A percentile compares a stretch with the other conserved stretches of the same genome.
These are phyloP conservation scores for Drosophila lowei DNA, from an alignment of 1,140 invertebrate species.

Conservation along the genomic window DNA sequence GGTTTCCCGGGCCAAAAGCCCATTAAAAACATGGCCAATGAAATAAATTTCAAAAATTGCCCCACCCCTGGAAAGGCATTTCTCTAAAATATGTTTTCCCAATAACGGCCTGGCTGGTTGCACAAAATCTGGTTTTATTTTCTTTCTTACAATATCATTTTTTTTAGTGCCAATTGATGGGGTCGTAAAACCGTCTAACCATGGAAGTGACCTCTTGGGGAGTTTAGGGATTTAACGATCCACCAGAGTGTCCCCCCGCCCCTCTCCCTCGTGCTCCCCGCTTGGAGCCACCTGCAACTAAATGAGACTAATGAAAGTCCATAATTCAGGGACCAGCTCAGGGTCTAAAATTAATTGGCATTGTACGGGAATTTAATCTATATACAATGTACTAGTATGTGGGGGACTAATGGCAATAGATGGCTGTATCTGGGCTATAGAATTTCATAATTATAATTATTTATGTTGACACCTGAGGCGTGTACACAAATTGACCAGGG, in stretches of 20 bases:
- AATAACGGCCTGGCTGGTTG: background rate
- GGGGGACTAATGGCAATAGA: too few species aligned
- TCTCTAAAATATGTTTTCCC: slow-evolving; percentile 24
- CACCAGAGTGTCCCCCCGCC: background rate
- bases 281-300: slow-evolving; percentile 12
- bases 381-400: slow-evolving; percentile 8
- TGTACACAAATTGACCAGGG: slow-evolving; percentile 51
- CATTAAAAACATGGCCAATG: slow-evolving; percentile 22
- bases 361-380: slow-evolving; percentile 46
- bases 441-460: slow-evolving; percentile 79
- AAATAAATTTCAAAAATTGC: slow-evolving; percentile 33
- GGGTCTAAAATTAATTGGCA: slow-evolving; percentile 56
- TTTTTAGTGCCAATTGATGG: slow-evolving; percentile 45
- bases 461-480: slow-evolving; percentile 79
- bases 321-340: slow-evolving; percentile 42
- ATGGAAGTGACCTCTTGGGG: slow-evolving; percentile 24
- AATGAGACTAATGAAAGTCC: slow-evolving; percentile 53
- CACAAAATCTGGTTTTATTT: slow-evolving; percentile 3
- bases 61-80: slow-evolving; percentile 3
- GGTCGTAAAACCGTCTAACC: slow-evolving; percentile 38
- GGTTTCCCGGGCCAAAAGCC: background rate
- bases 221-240: slow-evolving; percentile 34
- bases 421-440: slow-evolving; percentile 32
- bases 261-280: too few species aligned
- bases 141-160: slow-evolving; percentile 26